phyloP scores from a whole-genome alignment of 1,140 invertebrate species.

The Anoplolepis gracilipes region DNA sequence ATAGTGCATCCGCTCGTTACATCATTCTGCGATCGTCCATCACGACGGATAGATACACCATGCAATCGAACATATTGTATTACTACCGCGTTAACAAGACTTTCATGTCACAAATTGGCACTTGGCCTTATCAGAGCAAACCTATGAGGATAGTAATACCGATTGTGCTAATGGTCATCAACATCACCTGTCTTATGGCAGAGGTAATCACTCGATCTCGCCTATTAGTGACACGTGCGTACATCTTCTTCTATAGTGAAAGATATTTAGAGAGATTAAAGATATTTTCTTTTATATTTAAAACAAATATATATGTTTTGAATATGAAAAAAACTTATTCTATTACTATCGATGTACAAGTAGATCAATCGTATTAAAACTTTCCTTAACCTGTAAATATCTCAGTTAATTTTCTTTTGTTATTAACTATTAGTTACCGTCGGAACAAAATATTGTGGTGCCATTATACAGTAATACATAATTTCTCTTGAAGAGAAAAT shows the following conservation, averaged over 20 bases:
- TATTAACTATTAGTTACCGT: neutral
- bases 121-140: neutral
- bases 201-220: neutral
- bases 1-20: neutral
- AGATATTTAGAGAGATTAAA: too few relatives aligned
- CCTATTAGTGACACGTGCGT: neutral
- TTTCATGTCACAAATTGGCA: slow-evolving; percentile 10
- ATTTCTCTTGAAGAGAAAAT: neutral
- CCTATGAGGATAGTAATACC: neutral
- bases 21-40: neutral
- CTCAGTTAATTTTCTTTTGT: neutral
- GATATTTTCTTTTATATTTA: too few relatives aligned
- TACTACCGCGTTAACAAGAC: neutral
- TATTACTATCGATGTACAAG: neutral
- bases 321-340: too few relatives aligned
- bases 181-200: neutral
- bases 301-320: too few relatives aligned
- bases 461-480: neutral
- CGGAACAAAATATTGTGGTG: neutral
- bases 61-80: neutral
- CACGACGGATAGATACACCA: neutral
- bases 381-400: neutral
- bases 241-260: neutral
- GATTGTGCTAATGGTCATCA: neutral
- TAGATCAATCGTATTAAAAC: neutral